A percentile compares a stretch with the other conserved stretches of the same genome.
Evolutionary conservation across 2,113 vertebrate genomes (phyloP).

Genomic region (Loxodonta africana): DNA sequence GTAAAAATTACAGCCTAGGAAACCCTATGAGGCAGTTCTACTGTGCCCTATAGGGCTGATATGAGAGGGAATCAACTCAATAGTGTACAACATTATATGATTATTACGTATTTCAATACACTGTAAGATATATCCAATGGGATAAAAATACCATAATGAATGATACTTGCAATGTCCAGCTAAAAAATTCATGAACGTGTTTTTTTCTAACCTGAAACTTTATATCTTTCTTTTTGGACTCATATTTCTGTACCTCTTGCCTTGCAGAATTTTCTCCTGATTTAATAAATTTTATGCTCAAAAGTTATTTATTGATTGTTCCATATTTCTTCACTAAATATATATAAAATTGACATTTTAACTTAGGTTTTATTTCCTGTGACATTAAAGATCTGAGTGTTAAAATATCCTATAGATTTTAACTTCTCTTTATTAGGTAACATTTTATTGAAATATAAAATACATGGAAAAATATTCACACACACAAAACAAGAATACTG

Average conservation of each 20-base stretch:
- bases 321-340: constrained; percentile 44
- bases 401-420: background rate
- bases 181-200: background rate
- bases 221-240: background rate
- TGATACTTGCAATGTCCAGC: background rate
- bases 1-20: too few species aligned
- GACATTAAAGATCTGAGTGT: background rate
- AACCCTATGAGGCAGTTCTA: too few species aligned
- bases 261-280: background rate
- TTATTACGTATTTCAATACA: background rate
- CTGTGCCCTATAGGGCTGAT: too few species aligned
- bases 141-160: background rate
- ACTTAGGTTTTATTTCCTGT: constrained; percentile 1
- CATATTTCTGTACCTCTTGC: background rate
- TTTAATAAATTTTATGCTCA: constrained; percentile 4
- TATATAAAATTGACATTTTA: constrained; percentile 25
- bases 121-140: background rate
- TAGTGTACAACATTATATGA: background rate
- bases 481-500: background rate
- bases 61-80: too few species aligned
- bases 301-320: constrained; percentile 43
- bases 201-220: background rate
- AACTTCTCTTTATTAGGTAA: background rate
- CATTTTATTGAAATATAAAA: constrained; percentile 17
- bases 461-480: background rate